phyloP scores from a whole-genome alignment of 1,140 invertebrate genomes.

The Lamellibrachia luymesi region DNA sequence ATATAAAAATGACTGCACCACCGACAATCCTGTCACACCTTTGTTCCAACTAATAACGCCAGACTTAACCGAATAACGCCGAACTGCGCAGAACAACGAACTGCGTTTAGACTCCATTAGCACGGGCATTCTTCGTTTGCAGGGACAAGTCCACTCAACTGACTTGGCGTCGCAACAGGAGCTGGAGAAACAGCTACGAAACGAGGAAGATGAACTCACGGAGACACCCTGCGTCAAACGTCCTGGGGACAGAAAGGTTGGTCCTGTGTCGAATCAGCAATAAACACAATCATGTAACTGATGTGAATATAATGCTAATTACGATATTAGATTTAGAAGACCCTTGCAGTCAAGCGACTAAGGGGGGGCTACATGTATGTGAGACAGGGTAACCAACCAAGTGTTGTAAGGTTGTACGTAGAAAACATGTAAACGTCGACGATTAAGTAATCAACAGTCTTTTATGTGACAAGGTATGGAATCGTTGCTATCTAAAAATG shows the following conservation, averaged over 20 bases:
- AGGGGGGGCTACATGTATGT: neutral
- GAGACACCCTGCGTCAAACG: neutral
- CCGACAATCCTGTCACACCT: too few relatives aligned
- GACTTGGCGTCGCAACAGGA: slow-evolving; percentile 37
- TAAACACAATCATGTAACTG: neutral
- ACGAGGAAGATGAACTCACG: neutral
- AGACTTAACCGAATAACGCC: too few relatives aligned
- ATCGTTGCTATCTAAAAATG: too few relatives aligned
- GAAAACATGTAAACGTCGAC: neutral
- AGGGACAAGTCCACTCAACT: slow-evolving; percentile 39
- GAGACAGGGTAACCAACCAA: neutral
- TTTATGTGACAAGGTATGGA: too few relatives aligned
- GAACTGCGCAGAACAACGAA: too few relatives aligned
- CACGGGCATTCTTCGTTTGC: neutral
- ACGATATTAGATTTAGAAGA: neutral
- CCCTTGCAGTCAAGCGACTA: neutral
- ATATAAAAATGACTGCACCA: too few relatives aligned
- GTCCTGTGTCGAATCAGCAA: neutral
- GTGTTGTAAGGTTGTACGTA: neutral
- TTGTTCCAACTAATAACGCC: too few relatives aligned
- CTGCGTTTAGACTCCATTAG: too few relatives aligned
- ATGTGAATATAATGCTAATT: neutral
- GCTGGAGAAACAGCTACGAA: neutral
- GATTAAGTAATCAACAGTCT: too few relatives aligned
- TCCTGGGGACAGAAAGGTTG: neutral